These are phyloP conservation scores for Sanderia malayensis DNA, from an alignment of 30 jellyfish, hydroid and myxozoan genomes.

Conservation along the genomic window DNA sequence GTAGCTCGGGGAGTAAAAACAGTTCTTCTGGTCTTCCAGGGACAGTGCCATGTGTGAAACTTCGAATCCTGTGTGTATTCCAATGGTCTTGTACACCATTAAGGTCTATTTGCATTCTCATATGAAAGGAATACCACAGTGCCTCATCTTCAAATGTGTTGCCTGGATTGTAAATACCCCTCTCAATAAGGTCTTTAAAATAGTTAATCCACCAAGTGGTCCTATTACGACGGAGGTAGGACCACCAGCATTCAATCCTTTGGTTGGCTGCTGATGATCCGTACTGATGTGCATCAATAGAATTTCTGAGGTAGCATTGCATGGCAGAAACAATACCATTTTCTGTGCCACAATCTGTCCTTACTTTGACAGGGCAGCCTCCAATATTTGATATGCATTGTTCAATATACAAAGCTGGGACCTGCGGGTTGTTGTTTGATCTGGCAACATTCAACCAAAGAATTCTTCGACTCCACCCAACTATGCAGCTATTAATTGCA, in stretches of 20 bases:
- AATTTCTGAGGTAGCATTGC: conserved; percentile 45
- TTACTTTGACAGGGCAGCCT: conserved; percentile 64
- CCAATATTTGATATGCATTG: conserved; percentile 17
- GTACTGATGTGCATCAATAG: conserved; percentile 35
- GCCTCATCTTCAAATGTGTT: conserved; percentile 8
- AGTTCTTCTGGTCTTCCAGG: conserved; percentile 28
- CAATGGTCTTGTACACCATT: not conserved
- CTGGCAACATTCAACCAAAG: conserved; percentile 53
- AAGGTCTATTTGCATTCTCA: not conserved
- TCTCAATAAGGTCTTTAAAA: conserved; percentile 31
- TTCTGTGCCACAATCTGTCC: conserved; percentile 71
- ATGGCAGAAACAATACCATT: conserved; percentile 64
- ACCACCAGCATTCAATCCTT: conserved; percentile 71
- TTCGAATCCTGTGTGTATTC: conserved; percentile 12
- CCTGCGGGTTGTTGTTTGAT: conserved; percentile 49
- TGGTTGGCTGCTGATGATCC: conserved; percentile 70
- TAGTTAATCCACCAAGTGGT: conserved; percentile 53
- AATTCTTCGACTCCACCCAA: conserved; percentile 64
- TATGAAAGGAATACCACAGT: conserved; percentile 20
- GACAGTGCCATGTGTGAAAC: not conserved
- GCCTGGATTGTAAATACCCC: conserved; percentile 13
- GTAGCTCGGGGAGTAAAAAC: too few species aligned
- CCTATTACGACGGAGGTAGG: conserved; percentile 22
- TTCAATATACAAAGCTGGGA: conserved; percentile 21
- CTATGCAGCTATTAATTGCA: conserved; percentile 72